Evolutionary conservation across 35 echinoderm and acorn worm genomes (phyloP).

Genomic region (Hemicentrotus pulcherrimus): DNA sequence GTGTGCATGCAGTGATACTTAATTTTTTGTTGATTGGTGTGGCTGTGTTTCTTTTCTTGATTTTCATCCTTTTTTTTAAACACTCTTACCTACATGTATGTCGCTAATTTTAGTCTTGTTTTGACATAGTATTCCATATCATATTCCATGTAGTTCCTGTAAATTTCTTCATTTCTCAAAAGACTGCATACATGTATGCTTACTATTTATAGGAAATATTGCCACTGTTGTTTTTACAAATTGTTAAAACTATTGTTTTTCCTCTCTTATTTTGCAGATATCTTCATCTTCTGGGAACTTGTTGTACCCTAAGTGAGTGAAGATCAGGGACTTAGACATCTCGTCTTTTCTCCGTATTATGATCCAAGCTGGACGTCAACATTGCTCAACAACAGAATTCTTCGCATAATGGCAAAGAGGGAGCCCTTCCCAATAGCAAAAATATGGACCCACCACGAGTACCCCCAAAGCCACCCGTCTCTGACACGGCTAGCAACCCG

Average conservation of each 20-base stretch:
- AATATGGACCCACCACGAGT: slow-evolving; percentile 58
- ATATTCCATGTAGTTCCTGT: no score
- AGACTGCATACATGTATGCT: no score
- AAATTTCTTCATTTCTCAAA: no score
- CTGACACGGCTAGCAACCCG: slow-evolving; percentile 40
- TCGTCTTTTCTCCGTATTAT: background rate
- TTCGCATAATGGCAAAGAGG: slow-evolving; percentile 70
- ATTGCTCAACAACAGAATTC: slow-evolving; percentile 36
- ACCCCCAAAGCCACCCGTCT: background rate
- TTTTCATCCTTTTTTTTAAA: no score
- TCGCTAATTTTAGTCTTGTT: no score
- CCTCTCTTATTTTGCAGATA: background rate
- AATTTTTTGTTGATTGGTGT: no score
- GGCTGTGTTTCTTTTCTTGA: no score
- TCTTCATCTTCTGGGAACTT: background rate
- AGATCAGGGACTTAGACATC: background rate
- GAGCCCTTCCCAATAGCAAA: slow-evolving; percentile 45
- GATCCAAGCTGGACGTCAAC: slow-evolving; percentile 49
- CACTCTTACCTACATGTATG: no score
- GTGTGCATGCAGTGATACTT: no score
- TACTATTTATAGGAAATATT: no score
- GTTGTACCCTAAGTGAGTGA: background rate
- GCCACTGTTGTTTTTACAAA: background rate
- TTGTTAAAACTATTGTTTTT: background rate
- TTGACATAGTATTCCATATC: no score